A percentile compares a stretch with the other conserved stretches of the same genome.
These are phyloP conservation scores for Fragum whitleyi DNA, from an alignment of 2,888 invertebrate species.

Conservation along the genomic window DNA sequence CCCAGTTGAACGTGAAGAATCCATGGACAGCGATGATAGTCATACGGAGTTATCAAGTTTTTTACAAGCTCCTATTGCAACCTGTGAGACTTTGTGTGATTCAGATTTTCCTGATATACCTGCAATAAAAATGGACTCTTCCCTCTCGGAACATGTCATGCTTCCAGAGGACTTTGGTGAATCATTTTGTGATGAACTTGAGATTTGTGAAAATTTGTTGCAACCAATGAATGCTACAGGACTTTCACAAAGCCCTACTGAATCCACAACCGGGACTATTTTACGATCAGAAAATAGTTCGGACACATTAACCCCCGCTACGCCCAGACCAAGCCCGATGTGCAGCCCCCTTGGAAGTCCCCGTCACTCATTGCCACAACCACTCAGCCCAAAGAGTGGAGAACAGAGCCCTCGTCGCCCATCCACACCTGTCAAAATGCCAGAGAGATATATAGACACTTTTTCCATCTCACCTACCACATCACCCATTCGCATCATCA, in stretches of 20 bases:
- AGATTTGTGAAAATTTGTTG: constrained; percentile 66
- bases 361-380: constrained; percentile 73
- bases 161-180: constrained; percentile 74
- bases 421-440: constrained; percentile 74
- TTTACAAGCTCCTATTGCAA: constrained; percentile 84
- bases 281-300: constrained; percentile 81
- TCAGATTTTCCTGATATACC: constrained; percentile 71
- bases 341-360: constrained; percentile 79
- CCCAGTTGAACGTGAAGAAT: constrained; percentile 60
- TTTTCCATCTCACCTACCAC: constrained; percentile 79
- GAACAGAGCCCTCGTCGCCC: constrained; percentile 73
- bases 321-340: constrained; percentile 80
- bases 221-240: constrained; percentile 61
- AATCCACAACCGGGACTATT: constrained; percentile 69
- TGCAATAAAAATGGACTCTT: constrained; percentile 75
- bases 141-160: constrained; percentile 68
- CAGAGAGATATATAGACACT: constrained; percentile 63
- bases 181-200: constrained; percentile 73
- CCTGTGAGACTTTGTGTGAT: constrained; percentile 84
- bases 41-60: constrained; percentile 70
- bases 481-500: constrained; percentile 77
- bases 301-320: constrained; percentile 82
- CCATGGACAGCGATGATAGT: constrained; percentile 74
- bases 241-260: constrained; percentile 72
- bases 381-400: constrained; percentile 68